A percentile compares a stretch with the other conserved stretches of the same genome.
phyloP scores from a whole-genome alignment of 2,113 vertebrate genomes.

The Ptilonorhynchus violaceus region DNA sequence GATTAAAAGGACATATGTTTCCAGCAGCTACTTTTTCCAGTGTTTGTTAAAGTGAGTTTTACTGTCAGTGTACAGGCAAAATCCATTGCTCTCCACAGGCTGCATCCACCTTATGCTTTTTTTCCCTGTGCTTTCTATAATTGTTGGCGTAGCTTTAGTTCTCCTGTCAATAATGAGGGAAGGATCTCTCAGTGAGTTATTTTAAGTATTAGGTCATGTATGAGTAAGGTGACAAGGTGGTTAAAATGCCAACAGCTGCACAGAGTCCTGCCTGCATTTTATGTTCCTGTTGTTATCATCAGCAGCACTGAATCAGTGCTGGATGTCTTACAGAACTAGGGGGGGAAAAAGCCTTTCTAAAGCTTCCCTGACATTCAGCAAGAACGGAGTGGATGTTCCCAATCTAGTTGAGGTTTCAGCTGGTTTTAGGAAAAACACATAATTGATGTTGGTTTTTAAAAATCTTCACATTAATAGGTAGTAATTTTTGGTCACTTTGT shows the following conservation, averaged over 20 bases:
- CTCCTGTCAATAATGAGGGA: not conserved
- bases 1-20: not conserved
- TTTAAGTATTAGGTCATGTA: not conserved
- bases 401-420: not conserved
- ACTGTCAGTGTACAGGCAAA: not conserved
- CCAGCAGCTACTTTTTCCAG: not conserved
- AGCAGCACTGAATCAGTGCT: not conserved
- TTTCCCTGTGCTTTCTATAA: not conserved
- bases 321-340: not conserved
- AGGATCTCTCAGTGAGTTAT: not conserved
- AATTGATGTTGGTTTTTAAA: not conserved
- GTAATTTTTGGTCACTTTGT: not conserved
- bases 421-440: not conserved
- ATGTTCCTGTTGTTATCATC: not conserved
- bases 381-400: not conserved
- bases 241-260: not conserved
- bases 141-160: not conserved
- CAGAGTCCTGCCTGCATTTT: not conserved
- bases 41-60: not conserved
- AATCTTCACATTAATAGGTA: not conserved
- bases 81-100: not conserved
- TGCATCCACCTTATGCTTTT: not conserved
- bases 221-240: not conserved
- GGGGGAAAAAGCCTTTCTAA: not conserved
- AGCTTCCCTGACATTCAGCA: not conserved